Base-by-base conservation (phyloP, 2,888 invertebrate species). In the Eilema depressum region DNA sequence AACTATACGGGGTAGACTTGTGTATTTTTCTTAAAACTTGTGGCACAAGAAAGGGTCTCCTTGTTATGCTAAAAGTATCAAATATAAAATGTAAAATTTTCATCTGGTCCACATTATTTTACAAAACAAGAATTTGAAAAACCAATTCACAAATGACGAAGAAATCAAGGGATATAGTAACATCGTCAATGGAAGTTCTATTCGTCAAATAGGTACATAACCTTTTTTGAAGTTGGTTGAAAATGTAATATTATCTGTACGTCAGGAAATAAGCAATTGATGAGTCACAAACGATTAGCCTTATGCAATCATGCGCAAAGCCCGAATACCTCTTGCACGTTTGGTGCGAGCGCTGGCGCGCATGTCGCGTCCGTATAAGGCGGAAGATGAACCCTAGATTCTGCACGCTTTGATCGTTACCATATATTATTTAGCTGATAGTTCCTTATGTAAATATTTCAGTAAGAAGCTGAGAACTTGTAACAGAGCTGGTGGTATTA, bases 341-440 rank as follows among this genome's bases (percentile, higher is more conserved):
- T 63, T 25, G 20, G 61, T 68, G 74, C 71, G 66, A 8, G 69
- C 53, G 59, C 23, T 5, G 25, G 53, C 68, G 65, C 66, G 68
- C 77, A 76, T 74, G 81, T 74, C 74, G 56, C 66, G 30, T 62
- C 81, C 84, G 64, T 86, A 83, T 84, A 85, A 67, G 88, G 86
- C 67, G 63, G 73, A 70, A 84, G 83, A 85, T 81, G 85, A 78
- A 77, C 77, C 77, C 77, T 75, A 81, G 86, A 86, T 88, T 84
- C 87, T 79, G 86, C 85, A 86, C 85, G 87, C 78, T 75, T 70
- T 70, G 71, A 80, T 83, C 80, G 71, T 81, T 77, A 82, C 87
- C 85, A 81, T 86, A 84, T 81, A 83, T 75, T 78, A 78, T 77
- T 73, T 47, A 77, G 69, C 75, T 78, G 80, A 80, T 80, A 79